Conservation (phyloP, 2,797 vertebrate genomes). For the Coregonus ussuriensis region DNA sequence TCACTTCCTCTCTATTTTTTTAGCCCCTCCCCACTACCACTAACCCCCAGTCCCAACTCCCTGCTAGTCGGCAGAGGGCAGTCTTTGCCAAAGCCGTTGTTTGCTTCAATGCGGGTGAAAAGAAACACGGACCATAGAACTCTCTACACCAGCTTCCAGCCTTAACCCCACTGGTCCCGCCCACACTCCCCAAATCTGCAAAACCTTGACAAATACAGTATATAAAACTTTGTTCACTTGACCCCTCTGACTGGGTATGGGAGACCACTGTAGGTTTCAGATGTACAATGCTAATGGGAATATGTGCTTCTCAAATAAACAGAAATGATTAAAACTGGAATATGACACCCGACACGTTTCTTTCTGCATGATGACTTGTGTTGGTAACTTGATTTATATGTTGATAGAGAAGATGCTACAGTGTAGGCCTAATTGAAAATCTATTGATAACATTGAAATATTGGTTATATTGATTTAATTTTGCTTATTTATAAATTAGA, state of each 20-base stretch:
- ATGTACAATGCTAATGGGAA: slow-evolving; percentile 80
- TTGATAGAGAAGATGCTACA: neutral
- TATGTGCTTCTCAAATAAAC: slow-evolving; percentile 82
- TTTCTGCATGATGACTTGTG: slow-evolving; percentile 15
- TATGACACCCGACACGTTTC: slow-evolving; percentile 44
- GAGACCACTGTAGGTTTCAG: slow-evolving; percentile 76
- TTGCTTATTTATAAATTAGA: neutral
- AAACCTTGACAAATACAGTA: slow-evolving; percentile 28
- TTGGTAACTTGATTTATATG: neutral
- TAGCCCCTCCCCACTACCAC: slow-evolving; percentile 25
- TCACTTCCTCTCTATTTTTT: slow-evolving; percentile 48
- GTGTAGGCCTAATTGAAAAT: neutral
- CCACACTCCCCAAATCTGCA: neutral
- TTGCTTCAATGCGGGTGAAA: slow-evolving; percentile 57
- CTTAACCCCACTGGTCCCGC: slow-evolving; percentile 73
- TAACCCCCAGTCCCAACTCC: slow-evolving; percentile 38
- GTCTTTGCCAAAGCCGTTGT: slow-evolving; percentile 65
- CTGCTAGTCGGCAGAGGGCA: slow-evolving; percentile 53
- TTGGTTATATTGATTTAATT: neutral
- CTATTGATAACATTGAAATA: neutral
- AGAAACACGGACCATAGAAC: slow-evolving; percentile 58
- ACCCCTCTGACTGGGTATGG: slow-evolving; percentile 46
- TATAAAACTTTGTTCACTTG: slow-evolving; percentile 31
- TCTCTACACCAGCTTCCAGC: slow-evolving; percentile 78
- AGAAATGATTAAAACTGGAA: slow-evolving; percentile 82